Conservation (phyloP, 2,797 vertebrate genomes). For the Leptatherina wallacei region DNA sequence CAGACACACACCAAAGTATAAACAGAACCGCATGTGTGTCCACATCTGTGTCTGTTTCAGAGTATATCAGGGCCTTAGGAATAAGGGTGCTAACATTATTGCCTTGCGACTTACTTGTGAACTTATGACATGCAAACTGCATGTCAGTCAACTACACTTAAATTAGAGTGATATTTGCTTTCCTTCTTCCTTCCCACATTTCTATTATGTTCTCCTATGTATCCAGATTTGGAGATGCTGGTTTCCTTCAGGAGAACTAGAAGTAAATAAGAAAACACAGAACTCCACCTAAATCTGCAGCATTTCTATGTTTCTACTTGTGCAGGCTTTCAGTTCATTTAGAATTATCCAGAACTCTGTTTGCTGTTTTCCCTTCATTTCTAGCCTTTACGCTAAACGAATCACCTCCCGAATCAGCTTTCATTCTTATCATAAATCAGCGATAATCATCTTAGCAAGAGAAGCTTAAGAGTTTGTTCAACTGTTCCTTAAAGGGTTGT, state of each 20-base stretch:
- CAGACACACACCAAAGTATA: constrained; percentile 39
- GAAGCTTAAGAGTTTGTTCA: constrained; percentile 1
- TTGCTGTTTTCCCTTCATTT: not conserved
- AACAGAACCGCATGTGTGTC: constrained; percentile 45
- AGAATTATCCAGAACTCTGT: not conserved
- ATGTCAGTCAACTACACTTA: constrained; percentile 27
- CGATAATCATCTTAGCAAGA: not conserved
- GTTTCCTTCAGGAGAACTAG: not conserved
- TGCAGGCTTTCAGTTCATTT: not conserved
- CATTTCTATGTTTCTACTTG: not conserved
- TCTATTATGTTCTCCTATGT: not conserved
- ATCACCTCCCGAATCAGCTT: not conserved
- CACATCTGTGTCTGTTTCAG: constrained; percentile 34
- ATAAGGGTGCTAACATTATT: constrained; percentile 30
- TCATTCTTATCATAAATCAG: not conserved
- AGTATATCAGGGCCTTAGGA: constrained; percentile 28
- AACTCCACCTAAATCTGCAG: not conserved
- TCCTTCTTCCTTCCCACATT: not conserved
- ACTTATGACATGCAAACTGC: constrained; percentile 34
- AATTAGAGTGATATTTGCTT: constrained; percentile 21
- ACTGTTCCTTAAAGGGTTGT: not conserved
- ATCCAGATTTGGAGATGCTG: constrained; percentile 1
- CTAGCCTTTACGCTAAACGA: not conserved
- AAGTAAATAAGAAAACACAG: not conserved
- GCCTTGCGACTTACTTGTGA: constrained; percentile 25